These are phyloP conservation scores for Hypsopygia costalis DNA, from an alignment of 2,888 invertebrate genomes.

Conservation along the genomic window DNA sequence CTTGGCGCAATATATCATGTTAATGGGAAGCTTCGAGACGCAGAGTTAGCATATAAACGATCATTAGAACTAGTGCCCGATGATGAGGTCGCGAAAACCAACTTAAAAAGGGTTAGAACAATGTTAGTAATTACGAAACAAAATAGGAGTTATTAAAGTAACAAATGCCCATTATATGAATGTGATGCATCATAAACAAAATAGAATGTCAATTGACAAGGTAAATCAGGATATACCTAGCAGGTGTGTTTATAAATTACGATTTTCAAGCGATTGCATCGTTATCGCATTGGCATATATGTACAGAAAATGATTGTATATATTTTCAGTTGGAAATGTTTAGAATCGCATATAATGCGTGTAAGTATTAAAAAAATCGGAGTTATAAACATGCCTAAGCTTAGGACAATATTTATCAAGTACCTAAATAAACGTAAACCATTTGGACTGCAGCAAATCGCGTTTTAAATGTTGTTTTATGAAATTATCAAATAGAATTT, in stretches of 20 bases:
- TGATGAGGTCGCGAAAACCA: slow-evolving; percentile 93
- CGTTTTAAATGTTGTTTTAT: neutral
- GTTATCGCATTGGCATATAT: neutral
- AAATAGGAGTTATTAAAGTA: slow-evolving; percentile 46
- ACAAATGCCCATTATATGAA: slow-evolving; percentile 17
- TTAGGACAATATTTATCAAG: neutral
- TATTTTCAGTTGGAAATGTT: neutral
- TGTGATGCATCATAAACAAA: slow-evolving; percentile 27
- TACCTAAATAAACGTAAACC: neutral
- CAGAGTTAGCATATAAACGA: slow-evolving; percentile 91
- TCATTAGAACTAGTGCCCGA: slow-evolving; percentile 93
- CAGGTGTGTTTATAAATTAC: neutral
- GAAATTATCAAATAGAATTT: slow-evolving; percentile 12
- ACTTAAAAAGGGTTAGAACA: slow-evolving; percentile 83
- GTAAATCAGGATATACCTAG: slow-evolving; percentile 21
- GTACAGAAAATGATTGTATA: neutral
- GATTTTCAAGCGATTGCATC: neutral
- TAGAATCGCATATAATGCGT: neutral
- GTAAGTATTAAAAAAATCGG: neutral
- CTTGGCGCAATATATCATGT: slow-evolving; percentile 96
- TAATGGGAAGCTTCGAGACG: slow-evolving; percentile 93
- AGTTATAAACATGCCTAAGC: neutral
- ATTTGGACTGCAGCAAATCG: neutral
- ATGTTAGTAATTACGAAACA: slow-evolving; percentile 50
- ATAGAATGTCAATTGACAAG: slow-evolving; percentile 72